Conservation (phyloP, 2,797 vertebrate genomes). For the Heteromormyrus szaboi region DNA sequence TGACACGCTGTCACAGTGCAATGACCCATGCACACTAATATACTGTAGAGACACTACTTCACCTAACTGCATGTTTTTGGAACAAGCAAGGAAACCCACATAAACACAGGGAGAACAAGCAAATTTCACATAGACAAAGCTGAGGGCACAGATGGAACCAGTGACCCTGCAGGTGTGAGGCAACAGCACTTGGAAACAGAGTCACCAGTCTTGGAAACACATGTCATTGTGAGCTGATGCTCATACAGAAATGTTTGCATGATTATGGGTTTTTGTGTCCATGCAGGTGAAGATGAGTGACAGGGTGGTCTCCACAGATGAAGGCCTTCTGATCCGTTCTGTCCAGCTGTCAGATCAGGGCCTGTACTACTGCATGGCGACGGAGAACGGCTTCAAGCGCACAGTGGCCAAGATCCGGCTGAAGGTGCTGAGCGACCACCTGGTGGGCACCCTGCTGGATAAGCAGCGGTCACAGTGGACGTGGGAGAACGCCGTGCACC, state of each 20-base stretch:
- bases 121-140: not conserved
- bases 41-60: not conserved
- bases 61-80: not conserved
- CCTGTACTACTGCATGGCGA: conserved; percentile 90
- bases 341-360: conserved; percentile 83
- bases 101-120: not conserved
- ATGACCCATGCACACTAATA: not conserved
- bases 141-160: not conserved
- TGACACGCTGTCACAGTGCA: not conserved
- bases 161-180: not conserved
- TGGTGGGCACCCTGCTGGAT: conserved; percentile 75
- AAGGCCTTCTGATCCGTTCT: conserved; percentile 86
- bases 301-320: conserved; percentile 80
- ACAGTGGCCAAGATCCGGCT: conserved; percentile 90
- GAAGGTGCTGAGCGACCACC: conserved; percentile 76
- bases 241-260: not conserved
- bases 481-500: conserved; percentile 76
- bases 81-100: not conserved
- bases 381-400: conserved; percentile 90
- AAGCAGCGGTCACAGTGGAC: conserved; percentile 82
- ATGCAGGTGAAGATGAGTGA: conserved; percentile 78
- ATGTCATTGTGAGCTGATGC: not conserved
- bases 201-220: not conserved
- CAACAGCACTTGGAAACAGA: not conserved
- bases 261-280: not conserved